These are phyloP conservation scores for Bombus fervidus DNA, from an alignment of 1,140 invertebrate species.

Conservation along the genomic window DNA sequence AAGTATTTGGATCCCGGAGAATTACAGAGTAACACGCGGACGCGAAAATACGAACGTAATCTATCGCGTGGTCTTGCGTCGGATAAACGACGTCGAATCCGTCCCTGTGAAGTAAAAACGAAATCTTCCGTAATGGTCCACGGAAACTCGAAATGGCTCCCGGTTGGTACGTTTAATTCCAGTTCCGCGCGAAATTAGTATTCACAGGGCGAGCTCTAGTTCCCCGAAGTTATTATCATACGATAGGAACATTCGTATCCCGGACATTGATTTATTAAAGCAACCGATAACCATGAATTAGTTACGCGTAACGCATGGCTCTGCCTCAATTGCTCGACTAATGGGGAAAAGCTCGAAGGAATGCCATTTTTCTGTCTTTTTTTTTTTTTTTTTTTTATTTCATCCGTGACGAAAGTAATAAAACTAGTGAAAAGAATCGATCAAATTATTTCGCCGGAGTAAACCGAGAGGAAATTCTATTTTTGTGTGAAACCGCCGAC, in stretches of 20 bases:
- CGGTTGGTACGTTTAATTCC: constrained; percentile 4
- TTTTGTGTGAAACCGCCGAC: background rate
- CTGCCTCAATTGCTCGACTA: background rate
- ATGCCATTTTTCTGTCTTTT: background rate
- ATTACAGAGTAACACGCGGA: no score
- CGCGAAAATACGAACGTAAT: background rate
- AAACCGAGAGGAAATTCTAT: no score
- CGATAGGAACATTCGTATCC: constrained; percentile 18
- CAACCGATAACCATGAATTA: constrained; percentile 15
- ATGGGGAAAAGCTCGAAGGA: background rate
- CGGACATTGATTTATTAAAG: constrained; percentile 22
- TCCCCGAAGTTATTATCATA: constrained; percentile 35
- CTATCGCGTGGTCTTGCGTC: background rate
- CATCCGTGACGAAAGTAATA: background rate
- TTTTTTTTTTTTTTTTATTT: background rate
- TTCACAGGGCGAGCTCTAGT: background rate
- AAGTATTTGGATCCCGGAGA: background rate
- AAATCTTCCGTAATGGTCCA: background rate
- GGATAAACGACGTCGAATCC: background rate
- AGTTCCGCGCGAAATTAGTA: constrained; percentile 23
- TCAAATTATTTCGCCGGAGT: background rate
- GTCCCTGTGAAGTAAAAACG: background rate
- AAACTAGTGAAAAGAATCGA: background rate
- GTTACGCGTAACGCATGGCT: background rate
- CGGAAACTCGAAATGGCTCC: constrained; percentile 5